Conservation (phyloP, 53 echinoderm and acorn worm genomes). For the Hippasteria phrygiana region DNA sequence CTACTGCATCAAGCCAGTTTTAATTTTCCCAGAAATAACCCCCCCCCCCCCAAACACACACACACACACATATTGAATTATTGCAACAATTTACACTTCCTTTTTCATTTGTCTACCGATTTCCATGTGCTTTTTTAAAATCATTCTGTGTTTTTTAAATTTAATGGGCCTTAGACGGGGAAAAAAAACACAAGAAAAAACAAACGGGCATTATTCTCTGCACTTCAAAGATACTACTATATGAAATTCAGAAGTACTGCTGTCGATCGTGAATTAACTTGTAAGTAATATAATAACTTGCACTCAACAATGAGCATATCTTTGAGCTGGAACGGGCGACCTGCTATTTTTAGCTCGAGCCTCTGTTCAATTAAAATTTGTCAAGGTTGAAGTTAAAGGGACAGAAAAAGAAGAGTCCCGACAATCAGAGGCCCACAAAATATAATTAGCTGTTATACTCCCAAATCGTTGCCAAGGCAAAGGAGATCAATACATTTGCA, state of each 20-base stretch:
- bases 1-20: too few species aligned
- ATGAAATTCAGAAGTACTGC: not conserved
- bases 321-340: not conserved
- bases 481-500: slow-evolving; percentile 36
- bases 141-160: not conserved
- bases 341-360: not conserved
- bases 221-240: not conserved
- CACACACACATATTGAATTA: too few species aligned
- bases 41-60: too few species aligned
- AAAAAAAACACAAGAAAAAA: not conserved
- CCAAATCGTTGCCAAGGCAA: not conserved
- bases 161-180: not conserved
- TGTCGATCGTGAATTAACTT: not conserved
- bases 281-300: slow-evolving; percentile 16
- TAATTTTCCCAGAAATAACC: too few species aligned
- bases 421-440: slow-evolving; percentile 7
- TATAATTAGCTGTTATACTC: slow-evolving; percentile 31
- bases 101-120: not conserved
- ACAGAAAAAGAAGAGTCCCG: not conserved
- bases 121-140: not conserved
- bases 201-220: not conserved
- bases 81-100: too few species aligned
- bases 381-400: slow-evolving; percentile 11
- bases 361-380: slow-evolving; percentile 32
- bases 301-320: not conserved